Base-by-base conservation (phyloP, 53 echinoderm and acorn worm species). In the Holothuria scabra region DNA sequence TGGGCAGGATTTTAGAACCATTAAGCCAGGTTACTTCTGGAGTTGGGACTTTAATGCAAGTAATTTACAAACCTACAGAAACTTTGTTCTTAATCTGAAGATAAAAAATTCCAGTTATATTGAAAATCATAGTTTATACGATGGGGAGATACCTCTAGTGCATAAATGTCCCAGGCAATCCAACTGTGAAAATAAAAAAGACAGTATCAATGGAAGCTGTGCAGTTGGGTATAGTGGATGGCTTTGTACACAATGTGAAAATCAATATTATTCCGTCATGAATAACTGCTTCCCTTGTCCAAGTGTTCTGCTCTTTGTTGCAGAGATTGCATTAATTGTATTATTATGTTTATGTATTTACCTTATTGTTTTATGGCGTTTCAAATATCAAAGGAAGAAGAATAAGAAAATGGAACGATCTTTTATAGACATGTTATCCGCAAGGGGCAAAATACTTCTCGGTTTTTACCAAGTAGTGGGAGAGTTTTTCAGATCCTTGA, bases 1-100 rank as follows among this genome's bases (percentile, higher is more conserved):
- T 24, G 79, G 28, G 12, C 24, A 72, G 26, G 87, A 91, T 32
- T 80, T 84, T 57, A 84, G 87, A 25, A 72, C 48, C 22, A 56
- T 86, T 10, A 62, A 63, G n/a, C 81, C 71, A 18, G 90, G 87
- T 4, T 90, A 81, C 68, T 83, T 83, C 66, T 90, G 90, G 90
- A 86, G 76, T 13, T 90, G 90, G 90, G 16, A 83, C 58, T 86
- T 32, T 0, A 44, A 44, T n/a, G 46, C 23, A 6, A 25, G 48
- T 21, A 18, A 19, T 34, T 25, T 72, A 7, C 25, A 1, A 46
- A 28, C n/a, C 19, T 72, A 72, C 72, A 72, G n/a, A 11, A 5
- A 8, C 20, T 72, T 72, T 72, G 72, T 72, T 1, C n/a, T 3
- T 4, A 72, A 72, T 26, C 19, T 72, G 14, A 72, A 24, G 28